Evolutionary conservation across 2,888 invertebrate genomes (phyloP), one percentile per base, ranked within the genome.

Genomic region (Thera obeliscata): DNA sequence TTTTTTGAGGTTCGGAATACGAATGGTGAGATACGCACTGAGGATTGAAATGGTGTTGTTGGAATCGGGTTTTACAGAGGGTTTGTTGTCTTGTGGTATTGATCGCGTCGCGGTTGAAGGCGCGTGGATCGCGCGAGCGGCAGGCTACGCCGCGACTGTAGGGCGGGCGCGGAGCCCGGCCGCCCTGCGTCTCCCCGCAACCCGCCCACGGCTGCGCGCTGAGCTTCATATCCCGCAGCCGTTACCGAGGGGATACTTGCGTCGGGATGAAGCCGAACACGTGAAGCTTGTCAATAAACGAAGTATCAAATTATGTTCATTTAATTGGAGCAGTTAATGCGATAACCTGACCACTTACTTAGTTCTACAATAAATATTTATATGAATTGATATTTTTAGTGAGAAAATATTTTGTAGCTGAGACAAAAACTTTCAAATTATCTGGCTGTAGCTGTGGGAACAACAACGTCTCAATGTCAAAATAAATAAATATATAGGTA

Each of bases 61-160:
- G 76, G 67, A 64, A 62, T 70, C 64, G 65, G 69, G 67, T 71
- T 75, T 77, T 78, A 74, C 77, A 77, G 76, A 78, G 76, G 78
- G 79, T 83, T 69, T 84, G 72, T 78, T 72, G 57, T 68, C 50
- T 68, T 48, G 43, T 56, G 75, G 78, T 90, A 91, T 91, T 80
- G 90, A 91, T 89, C 88, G 87, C 84, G 85, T 76, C 83, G 83
- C 82, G 83, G 73, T 59, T 61, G 12, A 72, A 71, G 72, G 80
- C 83, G 87, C 84, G 84, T 74, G 81, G 79, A 80, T 86, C 87
- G 87, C 88, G 90, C 93, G 86, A 83, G 89, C 91, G 91, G 92
- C 90, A 82, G 87, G 87, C 79, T 88, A 80, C 85, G 93, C 92
- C 93, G 91, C 93, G 90, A 94, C 94, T 90, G 87, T 78, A 78